Base-by-base conservation (phyloP, 2,797 vertebrate species). In the Melanotaenia trifasciata region DNA sequence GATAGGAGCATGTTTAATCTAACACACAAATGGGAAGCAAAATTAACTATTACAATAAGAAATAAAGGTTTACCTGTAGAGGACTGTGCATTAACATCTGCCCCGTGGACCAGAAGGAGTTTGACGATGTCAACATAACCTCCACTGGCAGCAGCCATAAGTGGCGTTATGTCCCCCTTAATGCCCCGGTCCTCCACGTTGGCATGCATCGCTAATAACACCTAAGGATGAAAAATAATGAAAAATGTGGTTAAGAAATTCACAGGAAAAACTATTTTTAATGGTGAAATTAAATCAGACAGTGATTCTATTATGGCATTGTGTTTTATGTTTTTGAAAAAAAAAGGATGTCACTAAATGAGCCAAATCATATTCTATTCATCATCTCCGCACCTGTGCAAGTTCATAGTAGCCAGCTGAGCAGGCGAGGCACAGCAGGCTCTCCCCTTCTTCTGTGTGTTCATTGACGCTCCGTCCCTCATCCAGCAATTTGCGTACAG, bases 331-430 rank as follows among this genome's bases (percentile, higher is more conserved):
- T 45, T 45, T 45, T 40, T 14, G 11, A 45, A 16, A 16, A 20
- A 20, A 47, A n/a, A 47, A 43, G 2, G 8, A 4, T 18, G 18
- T 47, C 45, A 47, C 7, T n/a, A n/a, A 45, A 10, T n/a, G 22
- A 22, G 47, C 8, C 47, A 50, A 32, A 50, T 47, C 2, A 13
- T 8, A 20, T 30, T 7, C 20, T 13, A 40, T 3, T 5, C 22
- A 28, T 0, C 18, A 11, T 47, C 66, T 78, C 91, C 94, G 90
- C 91, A 99, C 98, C 96, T 99, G 98, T 91, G 97, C 98, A 87
- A 99, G 94, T 92, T 99, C 98, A 90, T 99, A 99, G 94, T 99
- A 99, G 54, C 98, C 98, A 69, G 97, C 98, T 0, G 97, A 99
- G 94, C 98, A 99, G 81, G 97, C 98, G 83, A 99, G 95, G 93